These are phyloP conservation scores for Sphaerophoria taeniata DNA, from an alignment of 2,888 invertebrate genomes.

Conservation along the genomic window DNA sequence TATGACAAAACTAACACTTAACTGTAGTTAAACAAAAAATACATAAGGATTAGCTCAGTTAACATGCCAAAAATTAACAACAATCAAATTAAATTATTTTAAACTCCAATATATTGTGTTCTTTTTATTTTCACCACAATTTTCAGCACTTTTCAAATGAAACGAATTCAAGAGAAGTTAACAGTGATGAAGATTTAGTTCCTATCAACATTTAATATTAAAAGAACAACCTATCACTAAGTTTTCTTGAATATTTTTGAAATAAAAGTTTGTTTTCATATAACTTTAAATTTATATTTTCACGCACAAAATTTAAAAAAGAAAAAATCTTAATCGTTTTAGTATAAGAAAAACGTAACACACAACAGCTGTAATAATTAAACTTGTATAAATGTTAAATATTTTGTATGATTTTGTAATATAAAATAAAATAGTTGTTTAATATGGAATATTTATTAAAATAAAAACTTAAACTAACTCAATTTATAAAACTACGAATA, in stretches of 20 bases:
- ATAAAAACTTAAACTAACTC: conserved; percentile 18
- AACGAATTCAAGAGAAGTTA: conserved; percentile 69
- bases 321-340: conserved; percentile 25
- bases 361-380: conserved; percentile 45
- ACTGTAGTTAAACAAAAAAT: too few species aligned
- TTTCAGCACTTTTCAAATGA: conserved; percentile 70
- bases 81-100: conserved; percentile 25
- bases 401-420: conserved; percentile 70
- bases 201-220: conserved; percentile 68
- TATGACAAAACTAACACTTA: too few species aligned
- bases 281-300: conserved; percentile 11
- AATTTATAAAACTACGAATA: conserved; percentile 28
- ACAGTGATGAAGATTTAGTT: conserved; percentile 70
- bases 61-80: conserved; percentile 8
- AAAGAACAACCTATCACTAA: conserved; percentile 27
- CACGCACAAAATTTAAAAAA: conserved; percentile 36
- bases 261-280: conserved; percentile 8
- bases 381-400: conserved; percentile 62
- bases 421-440: conserved; percentile 31
- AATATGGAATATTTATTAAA: conserved; percentile 28
- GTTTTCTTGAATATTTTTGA: conserved; percentile 29
- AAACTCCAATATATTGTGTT: conserved; percentile 57
- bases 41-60: neutral
- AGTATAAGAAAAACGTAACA: neutral
- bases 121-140: conserved; percentile 44